phyloP scores from a whole-genome alignment of 2,888 invertebrate species.

The Venusia cambrica region DNA sequence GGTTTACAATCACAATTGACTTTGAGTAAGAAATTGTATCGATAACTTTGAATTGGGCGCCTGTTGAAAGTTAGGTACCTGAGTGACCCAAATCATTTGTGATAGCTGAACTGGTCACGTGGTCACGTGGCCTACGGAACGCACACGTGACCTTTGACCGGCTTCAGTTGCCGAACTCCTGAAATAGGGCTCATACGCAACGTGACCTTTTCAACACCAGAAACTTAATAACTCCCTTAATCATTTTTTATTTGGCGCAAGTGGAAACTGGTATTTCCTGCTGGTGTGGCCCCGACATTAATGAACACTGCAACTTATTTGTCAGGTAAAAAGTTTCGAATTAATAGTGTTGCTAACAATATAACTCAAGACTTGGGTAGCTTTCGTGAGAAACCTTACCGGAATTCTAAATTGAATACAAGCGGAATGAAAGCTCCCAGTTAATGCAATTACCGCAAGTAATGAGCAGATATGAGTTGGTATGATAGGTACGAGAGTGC shows the following conservation, averaged over 20 bases:
- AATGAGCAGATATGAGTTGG: slow-evolving; percentile 23
- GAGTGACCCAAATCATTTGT: too few species aligned
- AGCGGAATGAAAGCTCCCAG: slow-evolving; percentile 20
- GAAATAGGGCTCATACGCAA: slow-evolving; percentile 44
- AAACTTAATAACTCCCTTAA: too few species aligned
- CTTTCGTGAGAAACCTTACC: slow-evolving; percentile 16
- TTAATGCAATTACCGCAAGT: slow-evolving; percentile 25
- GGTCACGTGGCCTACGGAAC: slow-evolving; percentile 42
- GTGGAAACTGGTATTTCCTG: too few species aligned
- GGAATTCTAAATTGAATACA: slow-evolving; percentile 21
- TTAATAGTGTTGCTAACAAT: slow-evolving; percentile 13
- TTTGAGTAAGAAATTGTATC: too few species aligned
- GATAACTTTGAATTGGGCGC: too few species aligned
- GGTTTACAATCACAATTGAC: too few species aligned
- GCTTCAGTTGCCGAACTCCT: slow-evolving; percentile 61
- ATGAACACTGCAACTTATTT: slow-evolving; percentile 15
- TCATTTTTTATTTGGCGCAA: too few species aligned
- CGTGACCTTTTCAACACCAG: slow-evolving; percentile 58
- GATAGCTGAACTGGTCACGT: slow-evolving; percentile 37
- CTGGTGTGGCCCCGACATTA: too few species aligned
- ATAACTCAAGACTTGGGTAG: slow-evolving; percentile 8
- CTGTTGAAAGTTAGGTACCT: too few species aligned
- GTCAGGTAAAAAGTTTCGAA: slow-evolving; percentile 20
- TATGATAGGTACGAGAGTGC: slow-evolving; percentile 5
- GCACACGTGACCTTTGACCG: slow-evolving; percentile 40